Evolutionary conservation across 2,888 invertebrate species (phyloP).

Genomic region (Hemaris fuciformis): DNA sequence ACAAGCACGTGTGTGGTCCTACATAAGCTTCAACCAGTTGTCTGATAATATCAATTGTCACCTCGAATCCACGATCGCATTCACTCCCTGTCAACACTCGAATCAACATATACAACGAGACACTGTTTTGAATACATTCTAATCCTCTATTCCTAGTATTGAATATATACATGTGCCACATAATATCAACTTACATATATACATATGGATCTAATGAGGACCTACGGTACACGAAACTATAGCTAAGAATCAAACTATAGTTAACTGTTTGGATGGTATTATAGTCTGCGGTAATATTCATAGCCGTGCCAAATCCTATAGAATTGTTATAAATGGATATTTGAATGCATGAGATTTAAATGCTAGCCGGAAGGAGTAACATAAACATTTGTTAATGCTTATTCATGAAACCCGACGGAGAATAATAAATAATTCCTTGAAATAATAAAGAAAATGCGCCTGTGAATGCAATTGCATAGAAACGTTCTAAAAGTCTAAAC

Average conservation of each 20-base stretch:
- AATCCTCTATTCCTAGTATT: conserved; percentile 30
- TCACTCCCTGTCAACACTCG: conserved; percentile 46
- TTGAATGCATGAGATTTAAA: neutral
- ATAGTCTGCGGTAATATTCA: neutral
- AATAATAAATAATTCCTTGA: neutral
- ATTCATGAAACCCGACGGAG: neutral
- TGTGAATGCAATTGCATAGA: conserved; percentile 14
- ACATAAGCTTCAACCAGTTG: conserved; percentile 53
- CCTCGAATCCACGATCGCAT: conserved; percentile 38
- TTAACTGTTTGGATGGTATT: neutral
- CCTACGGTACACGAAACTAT: neutral
- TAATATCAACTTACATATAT: neutral
- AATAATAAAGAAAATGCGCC: conserved; percentile 1
- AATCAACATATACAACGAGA: conserved; percentile 33
- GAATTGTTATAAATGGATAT: neutral
- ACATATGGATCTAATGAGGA: neutral
- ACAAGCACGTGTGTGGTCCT: conserved; percentile 52
- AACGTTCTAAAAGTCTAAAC: neutral
- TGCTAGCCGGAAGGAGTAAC: neutral
- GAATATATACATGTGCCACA: neutral
- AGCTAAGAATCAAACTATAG: too few species aligned
- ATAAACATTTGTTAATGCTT: neutral
- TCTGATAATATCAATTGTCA: conserved; percentile 58
- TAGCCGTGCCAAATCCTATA: neutral
- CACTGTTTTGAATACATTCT: conserved; percentile 36